Conservation (phyloP, 2,113 vertebrate species). For the Pogona vitticeps region DNA sequence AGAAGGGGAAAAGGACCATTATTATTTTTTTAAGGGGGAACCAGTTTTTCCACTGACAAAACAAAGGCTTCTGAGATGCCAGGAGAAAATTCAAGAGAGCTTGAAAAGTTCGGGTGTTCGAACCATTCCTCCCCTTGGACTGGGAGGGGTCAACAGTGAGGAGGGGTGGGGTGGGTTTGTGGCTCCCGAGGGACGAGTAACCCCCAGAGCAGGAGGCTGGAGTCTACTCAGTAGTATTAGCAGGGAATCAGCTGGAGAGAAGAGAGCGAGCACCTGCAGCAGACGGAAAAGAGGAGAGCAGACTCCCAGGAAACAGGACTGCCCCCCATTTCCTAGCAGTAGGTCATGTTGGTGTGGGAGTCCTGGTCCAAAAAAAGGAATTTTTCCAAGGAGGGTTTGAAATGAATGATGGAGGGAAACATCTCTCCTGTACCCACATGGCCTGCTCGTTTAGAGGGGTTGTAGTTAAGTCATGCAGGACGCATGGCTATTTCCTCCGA, state of each 20-base stretch:
- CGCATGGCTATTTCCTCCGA: too few species aligned
- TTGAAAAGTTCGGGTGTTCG: neutral
- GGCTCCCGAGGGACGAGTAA: neutral
- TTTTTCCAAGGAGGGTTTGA: too few species aligned
- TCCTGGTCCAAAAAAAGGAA: too few species aligned
- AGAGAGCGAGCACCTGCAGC: neutral
- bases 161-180: neutral
- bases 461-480: too few species aligned
- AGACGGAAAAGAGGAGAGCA: neutral
- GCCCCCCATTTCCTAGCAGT: too few species aligned
- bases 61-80: neutral
- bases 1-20: accelerated
- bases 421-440: too few species aligned
- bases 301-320: too few species aligned
- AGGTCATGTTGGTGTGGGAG: too few species aligned
- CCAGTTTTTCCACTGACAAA: neutral
- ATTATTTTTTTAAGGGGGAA: neutral
- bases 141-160: too few species aligned
- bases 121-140: neutral
- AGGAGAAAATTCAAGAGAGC: neutral
- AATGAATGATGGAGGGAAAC: too few species aligned
- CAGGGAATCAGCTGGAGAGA: too few species aligned
- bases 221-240: neutral
- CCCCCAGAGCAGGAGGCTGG: neutral
- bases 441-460: too few species aligned